Base-by-base conservation (phyloP, 2,888 invertebrate genomes). In the Adela reaumurella region DNA sequence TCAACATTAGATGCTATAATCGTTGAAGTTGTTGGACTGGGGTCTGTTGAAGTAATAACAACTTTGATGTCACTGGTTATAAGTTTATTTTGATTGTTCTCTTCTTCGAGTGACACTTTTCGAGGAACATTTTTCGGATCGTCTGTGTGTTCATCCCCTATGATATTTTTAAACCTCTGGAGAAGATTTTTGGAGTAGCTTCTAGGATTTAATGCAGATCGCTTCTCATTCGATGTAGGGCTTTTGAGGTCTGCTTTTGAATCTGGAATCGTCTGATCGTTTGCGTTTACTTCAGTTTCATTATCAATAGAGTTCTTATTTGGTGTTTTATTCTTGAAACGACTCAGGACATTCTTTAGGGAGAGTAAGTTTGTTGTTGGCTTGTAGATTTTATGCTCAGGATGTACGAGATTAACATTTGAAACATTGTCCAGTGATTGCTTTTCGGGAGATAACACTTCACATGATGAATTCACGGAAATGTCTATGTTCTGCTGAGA, bases 301-400 rank as follows among this genome's bases (percentile, higher is more conserved):
- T 76, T 74, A 45, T 53, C 65, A 47, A 35, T 11, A 3, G 35
- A 35, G n/a, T 56, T 70, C 61, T 73, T 74, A 35, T 66, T 76
- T 0, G 70, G 70, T n/a, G 67, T 68, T 18, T 64, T 68, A 50
- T 64, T 68, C 58, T 77, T 80, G 52, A 84, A 81, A 46, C 82
- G 70, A 58, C 79, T 82, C 5, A 84, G 63, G 24, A 84, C 77
- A 57, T 83, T 84, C 60, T 83, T 81, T 1, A 84, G 67, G 3
- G 84, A 79, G 1, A 76, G 57, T 54, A 78, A 68, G 52, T 76
- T 83, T 46, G 80, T 77, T 0, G 83, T 81, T 45, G 86, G 84
- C 53, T 88, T 83, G 60, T 90, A 90, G 57, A 90, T 90, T 68
- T 88, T 90, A 63, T 91, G 89, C 60, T 90, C 90, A 1, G 91